phyloP scores from a whole-genome alignment of 2,888 invertebrate species.

The Yponomeuta cagnagella region DNA sequence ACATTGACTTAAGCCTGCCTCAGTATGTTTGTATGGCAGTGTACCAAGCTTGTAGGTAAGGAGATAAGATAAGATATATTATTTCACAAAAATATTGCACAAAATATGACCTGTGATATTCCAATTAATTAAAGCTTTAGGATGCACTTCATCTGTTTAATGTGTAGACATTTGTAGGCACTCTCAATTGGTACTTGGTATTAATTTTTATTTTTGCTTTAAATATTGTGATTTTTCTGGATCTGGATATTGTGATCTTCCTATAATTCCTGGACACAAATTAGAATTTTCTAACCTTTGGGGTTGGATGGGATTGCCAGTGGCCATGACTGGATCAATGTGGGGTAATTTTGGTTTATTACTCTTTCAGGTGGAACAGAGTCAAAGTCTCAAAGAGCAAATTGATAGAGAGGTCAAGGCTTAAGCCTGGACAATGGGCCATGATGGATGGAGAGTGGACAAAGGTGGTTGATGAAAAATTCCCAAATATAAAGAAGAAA shows the following conservation, averaged over 20 bases:
- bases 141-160: no score
- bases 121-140: slow-evolving; percentile 8
- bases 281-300: neutral
- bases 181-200: neutral
- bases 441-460: slow-evolving; percentile 77
- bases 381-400: slow-evolving; percentile 75
- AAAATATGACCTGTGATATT: no score
- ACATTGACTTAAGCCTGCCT: slow-evolving; percentile 74
- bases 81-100: no score
- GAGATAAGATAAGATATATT: no score
- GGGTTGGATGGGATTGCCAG: no score
- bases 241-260: no score
- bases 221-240: neutral
- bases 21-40: slow-evolving; percentile 80
- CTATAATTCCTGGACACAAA: neutral
- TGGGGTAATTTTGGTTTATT: no score
- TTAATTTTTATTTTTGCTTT: neutral
- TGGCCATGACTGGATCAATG: no score
- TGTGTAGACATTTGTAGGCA: neutral
- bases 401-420: slow-evolving; percentile 71
- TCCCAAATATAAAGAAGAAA: slow-evolving; percentile 35
- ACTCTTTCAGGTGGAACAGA: slow-evolving; percentile 59
- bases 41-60: slow-evolving; percentile 77
- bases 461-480: slow-evolving; percentile 59
- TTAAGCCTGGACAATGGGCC: slow-evolving; percentile 77